Conservation (phyloP, 2,797 vertebrate genomes). For the Dromococcyx pavoninus region DNA sequence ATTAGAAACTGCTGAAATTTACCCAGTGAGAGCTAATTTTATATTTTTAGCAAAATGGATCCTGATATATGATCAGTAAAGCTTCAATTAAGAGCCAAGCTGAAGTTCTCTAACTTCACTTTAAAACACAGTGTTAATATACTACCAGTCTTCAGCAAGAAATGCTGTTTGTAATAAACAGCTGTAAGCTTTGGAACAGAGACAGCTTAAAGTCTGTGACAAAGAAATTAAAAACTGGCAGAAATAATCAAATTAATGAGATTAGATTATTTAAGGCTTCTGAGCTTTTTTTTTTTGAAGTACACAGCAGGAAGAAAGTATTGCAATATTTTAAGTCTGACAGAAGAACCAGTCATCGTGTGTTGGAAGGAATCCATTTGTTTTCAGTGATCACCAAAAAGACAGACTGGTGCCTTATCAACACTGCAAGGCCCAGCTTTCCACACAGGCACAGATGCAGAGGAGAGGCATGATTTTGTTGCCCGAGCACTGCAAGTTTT, state of each 20-base stretch:
- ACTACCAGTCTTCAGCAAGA: background rate
- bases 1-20: conserved; percentile 64
- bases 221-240: background rate
- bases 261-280: background rate
- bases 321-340: background rate
- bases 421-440: background rate
- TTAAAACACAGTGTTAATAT: background rate
- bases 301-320: background rate
- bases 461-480: background rate
- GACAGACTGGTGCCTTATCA: background rate
- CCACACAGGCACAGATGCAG: accelerated
- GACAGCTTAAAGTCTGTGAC: background rate
- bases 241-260: background rate
- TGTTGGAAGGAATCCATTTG: background rate
- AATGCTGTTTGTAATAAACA: background rate
- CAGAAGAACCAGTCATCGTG: background rate
- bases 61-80: background rate
- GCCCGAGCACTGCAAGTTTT: background rate
- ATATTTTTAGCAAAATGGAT: conserved; percentile 57
- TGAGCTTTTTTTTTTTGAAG: background rate
- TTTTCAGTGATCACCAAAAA: background rate
- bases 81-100: conserved; percentile 23
- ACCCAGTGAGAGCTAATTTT: conserved; percentile 37
- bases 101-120: conserved; percentile 12
- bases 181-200: background rate